A percentile compares a stretch with the other conserved stretches of the same genome.
Evolutionary conservation across 2,888 invertebrate genomes (phyloP).

Genomic region (Protophormia terraenovae): DNA sequence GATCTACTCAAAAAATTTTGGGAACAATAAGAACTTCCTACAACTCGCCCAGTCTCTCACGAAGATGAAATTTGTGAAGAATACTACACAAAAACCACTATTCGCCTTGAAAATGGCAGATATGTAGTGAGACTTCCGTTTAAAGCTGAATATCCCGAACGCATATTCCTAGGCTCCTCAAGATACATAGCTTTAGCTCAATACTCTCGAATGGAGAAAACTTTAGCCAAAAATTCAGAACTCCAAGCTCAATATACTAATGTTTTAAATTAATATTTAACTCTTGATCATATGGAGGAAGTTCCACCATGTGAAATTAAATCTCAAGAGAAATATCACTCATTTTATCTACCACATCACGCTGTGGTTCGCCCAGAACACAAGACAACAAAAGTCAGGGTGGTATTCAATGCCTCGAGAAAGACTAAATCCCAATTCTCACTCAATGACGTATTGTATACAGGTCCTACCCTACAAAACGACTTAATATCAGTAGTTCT

Average conservation of each 20-base stretch:
- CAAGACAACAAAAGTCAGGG: constrained; percentile 21
- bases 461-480: constrained; percentile 1
- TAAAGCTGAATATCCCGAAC: neutral
- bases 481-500: constrained; percentile 14
- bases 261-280: constrained; percentile 3
- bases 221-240: neutral
- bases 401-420: constrained; percentile 28
- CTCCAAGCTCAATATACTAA: neutral
- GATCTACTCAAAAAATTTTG: neutral
- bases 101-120: neutral
- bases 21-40: neutral
- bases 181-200: neutral
- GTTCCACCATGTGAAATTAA: neutral
- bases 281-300: constrained; percentile 6
- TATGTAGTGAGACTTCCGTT: constrained; percentile 8
- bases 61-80: neutral
- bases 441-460: constrained; percentile 18
- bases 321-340: neutral
- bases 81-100: neutral
- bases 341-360: constrained; percentile 30
- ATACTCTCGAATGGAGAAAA: constrained; percentile 10
- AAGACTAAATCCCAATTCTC: neutral
- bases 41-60: neutral
- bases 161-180: neutral
- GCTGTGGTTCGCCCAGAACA: constrained; percentile 11